Percentiles rank a stretch among this genome's conserved stretches.
Evolutionary conservation across 2,113 vertebrate genomes (phyloP).

Genomic region (Phyllopteryx taeniolatus): DNA sequence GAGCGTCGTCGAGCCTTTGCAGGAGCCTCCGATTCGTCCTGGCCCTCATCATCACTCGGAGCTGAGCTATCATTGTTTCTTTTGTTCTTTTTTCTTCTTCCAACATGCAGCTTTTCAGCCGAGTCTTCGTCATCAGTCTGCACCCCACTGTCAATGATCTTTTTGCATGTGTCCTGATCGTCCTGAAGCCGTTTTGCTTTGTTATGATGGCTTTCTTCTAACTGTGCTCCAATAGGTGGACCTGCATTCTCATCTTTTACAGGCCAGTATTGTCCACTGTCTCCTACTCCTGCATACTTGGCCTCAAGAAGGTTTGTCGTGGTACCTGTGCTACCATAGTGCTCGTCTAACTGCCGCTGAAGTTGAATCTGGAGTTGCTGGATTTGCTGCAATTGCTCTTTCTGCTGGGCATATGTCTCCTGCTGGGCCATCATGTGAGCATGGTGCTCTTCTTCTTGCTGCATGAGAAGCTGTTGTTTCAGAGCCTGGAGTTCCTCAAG

Average conservation of each 20-base stretch:
- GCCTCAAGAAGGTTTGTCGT: slow-evolving; percentile 85
- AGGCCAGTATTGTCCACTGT: slow-evolving; percentile 88
- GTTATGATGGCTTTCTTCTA: slow-evolving; percentile 80
- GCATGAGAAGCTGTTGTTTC: slow-evolving; percentile 93
- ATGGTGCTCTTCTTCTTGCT: slow-evolving; percentile 95
- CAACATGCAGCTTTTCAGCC: slow-evolving; percentile 80
- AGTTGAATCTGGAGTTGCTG: slow-evolving; percentile 95
- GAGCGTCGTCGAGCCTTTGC: slow-evolving; percentile 82
- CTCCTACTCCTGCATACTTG: slow-evolving; percentile 80
- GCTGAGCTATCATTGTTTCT: slow-evolving; percentile 89
- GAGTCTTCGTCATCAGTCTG: slow-evolving; percentile 97
- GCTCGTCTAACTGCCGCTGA: slow-evolving; percentile 91
- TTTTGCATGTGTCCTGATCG: slow-evolving; percentile 80
- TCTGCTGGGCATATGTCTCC: slow-evolving; percentile 91
- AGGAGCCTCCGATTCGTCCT: slow-evolving; percentile 93
- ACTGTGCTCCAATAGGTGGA: slow-evolving; percentile 67
- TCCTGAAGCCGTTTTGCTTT: slow-evolving; percentile 80
- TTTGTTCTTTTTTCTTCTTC: slow-evolving; percentile 82
- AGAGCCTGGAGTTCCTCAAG: slow-evolving; percentile 93
- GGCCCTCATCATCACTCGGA: slow-evolving; percentile 96
- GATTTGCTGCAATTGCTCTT: slow-evolving; percentile 91
- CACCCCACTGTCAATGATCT: slow-evolving; percentile 89
- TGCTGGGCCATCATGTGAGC: slow-evolving; percentile 95
- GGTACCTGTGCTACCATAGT: slow-evolving; percentile 66
- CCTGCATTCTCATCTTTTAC: slow-evolving; percentile 80